These are phyloP conservation scores for Etheostoma nigrum DNA, from an alignment of 2,797 vertebrate species.

Conservation along the genomic window DNA sequence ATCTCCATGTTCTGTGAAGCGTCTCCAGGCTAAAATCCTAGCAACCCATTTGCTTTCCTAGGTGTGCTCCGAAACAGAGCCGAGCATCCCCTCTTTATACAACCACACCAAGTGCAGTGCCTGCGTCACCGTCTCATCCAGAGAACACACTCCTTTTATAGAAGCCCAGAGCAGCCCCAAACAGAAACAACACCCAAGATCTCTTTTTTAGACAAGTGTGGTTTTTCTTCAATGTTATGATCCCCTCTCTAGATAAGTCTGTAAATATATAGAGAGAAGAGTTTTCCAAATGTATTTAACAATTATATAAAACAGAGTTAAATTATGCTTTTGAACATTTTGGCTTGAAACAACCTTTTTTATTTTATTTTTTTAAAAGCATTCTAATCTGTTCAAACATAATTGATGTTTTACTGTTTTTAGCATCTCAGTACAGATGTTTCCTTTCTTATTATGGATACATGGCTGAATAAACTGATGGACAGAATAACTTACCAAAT, in stretches of 20 bases:
- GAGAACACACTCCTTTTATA: constrained; percentile 71
- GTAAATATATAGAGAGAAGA: not conserved
- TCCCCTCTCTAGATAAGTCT: not conserved
- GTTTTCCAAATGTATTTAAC: not conserved
- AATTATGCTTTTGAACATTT: constrained; percentile 1
- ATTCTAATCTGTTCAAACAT: not conserved
- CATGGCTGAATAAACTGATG: constrained; percentile 26
- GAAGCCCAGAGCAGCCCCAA: constrained; percentile 34
- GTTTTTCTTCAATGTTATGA: constrained; percentile 25
- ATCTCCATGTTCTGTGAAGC: constrained; percentile 66
- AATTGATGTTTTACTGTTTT: constrained; percentile 37
- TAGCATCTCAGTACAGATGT: constrained; percentile 19
- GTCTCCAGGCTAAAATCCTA: constrained; percentile 37
- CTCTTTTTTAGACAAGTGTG: not conserved
- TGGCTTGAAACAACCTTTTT: not conserved
- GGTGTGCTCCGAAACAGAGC: constrained; percentile 41
- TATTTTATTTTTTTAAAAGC: not conserved
- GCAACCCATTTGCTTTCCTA: constrained; percentile 34
- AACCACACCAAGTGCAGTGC: constrained; percentile 23
- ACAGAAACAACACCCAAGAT: not conserved
- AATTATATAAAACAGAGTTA: not conserved
- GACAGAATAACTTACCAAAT: constrained; percentile 21
- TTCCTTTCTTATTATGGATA: constrained; percentile 35
- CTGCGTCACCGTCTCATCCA: constrained; percentile 71
- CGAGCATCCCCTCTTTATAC: constrained; percentile 52